These are phyloP conservation scores for Anoplius nigerrimus DNA, from an alignment of 2,888 invertebrate species.

Conservation along the genomic window DNA sequence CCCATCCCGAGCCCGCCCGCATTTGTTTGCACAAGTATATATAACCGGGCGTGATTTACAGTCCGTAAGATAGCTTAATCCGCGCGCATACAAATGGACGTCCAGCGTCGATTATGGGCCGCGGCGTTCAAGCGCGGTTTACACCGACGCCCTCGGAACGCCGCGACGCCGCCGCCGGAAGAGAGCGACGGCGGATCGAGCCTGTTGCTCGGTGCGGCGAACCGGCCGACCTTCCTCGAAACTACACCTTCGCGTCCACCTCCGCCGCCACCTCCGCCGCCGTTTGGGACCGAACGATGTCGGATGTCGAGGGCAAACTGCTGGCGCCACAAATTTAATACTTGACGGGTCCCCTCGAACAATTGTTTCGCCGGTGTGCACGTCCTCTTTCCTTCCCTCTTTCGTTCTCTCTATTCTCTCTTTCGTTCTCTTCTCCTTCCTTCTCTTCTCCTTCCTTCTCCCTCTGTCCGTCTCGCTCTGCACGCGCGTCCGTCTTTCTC, in stretches of 20 bases:
- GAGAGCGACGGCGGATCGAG: not conserved
- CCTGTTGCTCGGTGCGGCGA: not conserved
- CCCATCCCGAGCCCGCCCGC: slow-evolving; percentile 35
- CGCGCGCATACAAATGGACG: slow-evolving; percentile 50
- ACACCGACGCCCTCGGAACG: slow-evolving; percentile 6
- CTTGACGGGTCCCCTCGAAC: slow-evolving; percentile 60
- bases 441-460: slow-evolving; percentile 13
- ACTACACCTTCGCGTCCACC: slow-evolving; percentile 13
- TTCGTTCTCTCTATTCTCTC: slow-evolving; percentile 9
- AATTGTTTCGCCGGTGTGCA: slow-evolving; percentile 59
- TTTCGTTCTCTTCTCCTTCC: slow-evolving; percentile 7
- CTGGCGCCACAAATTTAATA: slow-evolving; percentile 65
- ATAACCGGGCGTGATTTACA: slow-evolving; percentile 63
- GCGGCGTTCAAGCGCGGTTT: slow-evolving; percentile 21
- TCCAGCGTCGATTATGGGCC: slow-evolving; percentile 27
- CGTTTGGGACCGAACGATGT: slow-evolving; percentile 48
- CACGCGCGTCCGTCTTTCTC: not conserved
- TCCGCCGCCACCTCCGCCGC: slow-evolving; percentile 38
- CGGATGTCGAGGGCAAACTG: slow-evolving; percentile 44
- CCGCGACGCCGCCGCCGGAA: too few relatives aligned
- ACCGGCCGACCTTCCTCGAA: slow-evolving; percentile 10
- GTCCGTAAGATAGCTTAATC: slow-evolving; percentile 62
- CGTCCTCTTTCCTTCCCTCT: slow-evolving; percentile 18
- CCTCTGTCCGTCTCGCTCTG: slow-evolving; percentile 1
- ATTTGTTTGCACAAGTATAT: slow-evolving; percentile 57